Evolutionary conservation across 2,888 invertebrate species (phyloP), one percentile per base, ranked within the genome.

Genomic region (Drosophila subquinaria): DNA sequence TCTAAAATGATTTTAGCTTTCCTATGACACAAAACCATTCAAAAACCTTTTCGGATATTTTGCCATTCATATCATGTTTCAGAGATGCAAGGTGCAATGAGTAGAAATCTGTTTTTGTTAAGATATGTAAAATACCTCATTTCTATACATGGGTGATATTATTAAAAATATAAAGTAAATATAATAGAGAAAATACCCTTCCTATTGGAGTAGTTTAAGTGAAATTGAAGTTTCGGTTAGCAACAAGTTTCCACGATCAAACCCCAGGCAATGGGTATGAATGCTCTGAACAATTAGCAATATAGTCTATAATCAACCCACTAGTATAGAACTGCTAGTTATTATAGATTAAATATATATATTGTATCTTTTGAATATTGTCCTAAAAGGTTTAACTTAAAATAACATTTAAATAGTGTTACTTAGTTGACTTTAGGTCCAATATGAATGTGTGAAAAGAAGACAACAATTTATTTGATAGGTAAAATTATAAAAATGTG

Each of bases 371-470:
- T 51, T 8, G 35, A 35, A n/a, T 51, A 51, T 51, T 51, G 9
- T 47, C 5, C 43, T 27, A 6, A 51, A 6, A 51, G 17, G 17
- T 15, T 8, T 17, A 33, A 15, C 27, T 27, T n/a, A 15, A 36
- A 11, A 36, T 42, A 40, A 27, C 0, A 53, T 11, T 20, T 15
- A 42, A 45, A n/a, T 23, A 35, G 23, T 56, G 11, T 11, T 5
- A 35, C n/a, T 56, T n/a, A 56, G 6, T 11, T 23, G 45, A 5
- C 20, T 45, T 35, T 35, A 56, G 30, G 43, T 45, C 56, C 56
- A 35, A 35, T 17, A 17, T 17, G 30, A 9, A 20, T 9, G 13
- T 35, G 42, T 56, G 8, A 13, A 42, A 17, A 33, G 33, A 11
- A 42, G 17, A 17, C 17, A 17, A 42, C 23, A 27, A 38, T 30